Base-by-base conservation (phyloP, 2,888 invertebrate genomes). In the Biston stratarius region DNA sequence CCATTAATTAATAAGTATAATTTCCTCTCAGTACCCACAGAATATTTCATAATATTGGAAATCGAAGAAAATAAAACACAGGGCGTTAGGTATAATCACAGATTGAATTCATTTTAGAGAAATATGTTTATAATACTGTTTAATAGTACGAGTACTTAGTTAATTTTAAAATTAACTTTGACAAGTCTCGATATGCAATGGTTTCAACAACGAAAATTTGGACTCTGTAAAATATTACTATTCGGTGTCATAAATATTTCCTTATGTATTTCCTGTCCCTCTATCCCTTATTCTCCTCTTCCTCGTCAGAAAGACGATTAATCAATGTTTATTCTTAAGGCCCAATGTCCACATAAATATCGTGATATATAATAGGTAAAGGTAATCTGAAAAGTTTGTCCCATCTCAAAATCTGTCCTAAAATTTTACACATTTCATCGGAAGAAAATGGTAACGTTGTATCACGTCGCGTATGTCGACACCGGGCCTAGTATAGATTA, bases 51-150 rank as follows among this genome's bases (percentile, higher is more conserved):
- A 59, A 45, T 24, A 51, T 42, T 24, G 34, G 33, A 68, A 47
- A 68, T 68, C 63, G 67, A 68, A 68, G 67, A 68, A 68, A 68
- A 68, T 68, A 68, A 64, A 63, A 64, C 63, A 68, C 67, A 68
- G 67, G 67, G 67, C 67, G 63, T 64, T 68, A 68, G 63, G 15
- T 63, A 45, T 70, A 66, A 61, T 66, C 53, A 57, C 66, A 64
- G 63, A 66, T 64, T 66, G 69, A 66, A 69, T 66, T 69, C 63
- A 63, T 66, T 69, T 69, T 66, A 67, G 64, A 68, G 56, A 66
- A n/a, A 57, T 57, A 65, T 14, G 38, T 60, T 57, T 48, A 49
- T 33, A 38, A 24, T 56, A 10, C 7, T 60, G 61, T 51, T 60
- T 59, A 66, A 52, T 60, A 44, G 44, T 53, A 53, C 57, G 40